A percentile compares a stretch with the other conserved stretches of the same genome.
phyloP scores from a whole-genome alignment of 2,888 invertebrate species.

The Hoplodrina blanda region DNA sequence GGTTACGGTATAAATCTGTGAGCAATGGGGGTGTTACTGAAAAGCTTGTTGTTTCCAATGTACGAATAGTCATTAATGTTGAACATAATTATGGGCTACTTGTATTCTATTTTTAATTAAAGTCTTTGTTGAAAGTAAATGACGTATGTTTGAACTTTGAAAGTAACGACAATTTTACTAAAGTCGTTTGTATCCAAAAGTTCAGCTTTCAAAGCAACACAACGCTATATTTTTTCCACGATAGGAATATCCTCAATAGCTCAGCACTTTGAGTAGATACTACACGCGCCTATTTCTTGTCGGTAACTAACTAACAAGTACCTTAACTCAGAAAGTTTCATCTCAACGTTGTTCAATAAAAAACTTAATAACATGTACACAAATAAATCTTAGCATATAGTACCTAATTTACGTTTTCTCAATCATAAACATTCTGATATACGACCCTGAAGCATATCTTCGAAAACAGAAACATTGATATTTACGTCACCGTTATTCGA shows the following conservation, averaged over 20 bases:
- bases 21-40: constrained; percentile 74
- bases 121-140: constrained; percentile 48
- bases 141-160: neutral
- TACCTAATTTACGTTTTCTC: constrained; percentile 48
- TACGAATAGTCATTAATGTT: constrained; percentile 78
- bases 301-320: constrained; percentile 37
- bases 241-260: constrained; percentile 2
- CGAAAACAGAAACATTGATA: constrained; percentile 66
- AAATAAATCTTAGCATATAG: constrained; percentile 34
- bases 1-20: constrained; percentile 84
- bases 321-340: constrained; percentile 42
- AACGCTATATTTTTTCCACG: constrained; percentile 9
- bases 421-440: constrained; percentile 58
- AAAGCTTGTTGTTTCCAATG: constrained; percentile 79
- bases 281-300: constrained; percentile 4
- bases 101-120: constrained; percentile 60
- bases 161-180: no score
- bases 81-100: constrained; percentile 69
- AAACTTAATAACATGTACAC: constrained; percentile 33
- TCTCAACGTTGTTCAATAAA: constrained; percentile 21
- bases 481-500: constrained; percentile 59
- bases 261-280: neutral
- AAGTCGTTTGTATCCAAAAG: no score
- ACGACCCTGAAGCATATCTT: constrained; percentile 48
- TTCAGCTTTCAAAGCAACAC: neutral